These are phyloP conservation scores for Somateria mollissima DNA, from an alignment of 2,797 vertebrate genomes.

Conservation along the genomic window DNA sequence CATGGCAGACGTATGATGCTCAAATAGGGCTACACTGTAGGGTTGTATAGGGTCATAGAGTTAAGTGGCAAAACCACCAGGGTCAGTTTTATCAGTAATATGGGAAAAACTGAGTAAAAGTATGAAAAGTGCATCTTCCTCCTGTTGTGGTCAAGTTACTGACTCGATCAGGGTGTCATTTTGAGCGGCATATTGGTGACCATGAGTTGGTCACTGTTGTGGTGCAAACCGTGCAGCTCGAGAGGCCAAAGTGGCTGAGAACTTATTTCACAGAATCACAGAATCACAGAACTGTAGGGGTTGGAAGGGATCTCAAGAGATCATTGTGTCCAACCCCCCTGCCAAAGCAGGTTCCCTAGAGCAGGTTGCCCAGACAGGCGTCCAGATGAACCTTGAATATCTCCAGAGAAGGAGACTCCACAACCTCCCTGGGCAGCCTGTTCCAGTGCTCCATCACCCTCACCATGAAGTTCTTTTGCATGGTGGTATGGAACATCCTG, in stretches of 20 bases:
- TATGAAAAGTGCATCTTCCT: not conserved
- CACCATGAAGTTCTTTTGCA: too few relatives aligned
- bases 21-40: accelerated
- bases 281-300: too few relatives aligned
- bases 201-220: not conserved
- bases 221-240: accelerated
- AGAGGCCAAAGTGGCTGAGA: not conserved
- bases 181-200: not conserved
- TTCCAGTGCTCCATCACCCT: too few relatives aligned
- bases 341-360: too few relatives aligned
- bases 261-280: not conserved
- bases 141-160: not conserved
- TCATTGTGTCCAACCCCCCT: too few relatives aligned
- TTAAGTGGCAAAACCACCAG: not conserved
- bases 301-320: too few relatives aligned
- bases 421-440: too few relatives aligned
- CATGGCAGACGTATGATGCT: not conserved
- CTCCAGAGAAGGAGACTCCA: too few relatives aligned
- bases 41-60: not conserved
- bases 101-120: not conserved
- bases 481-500: too few relatives aligned
- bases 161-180: not conserved
- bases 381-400: too few relatives aligned
- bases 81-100: not conserved
- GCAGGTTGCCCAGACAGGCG: too few relatives aligned